phyloP scores from a whole-genome alignment of 2,888 invertebrate genomes.

The Pristionchus exspectatus region DNA sequence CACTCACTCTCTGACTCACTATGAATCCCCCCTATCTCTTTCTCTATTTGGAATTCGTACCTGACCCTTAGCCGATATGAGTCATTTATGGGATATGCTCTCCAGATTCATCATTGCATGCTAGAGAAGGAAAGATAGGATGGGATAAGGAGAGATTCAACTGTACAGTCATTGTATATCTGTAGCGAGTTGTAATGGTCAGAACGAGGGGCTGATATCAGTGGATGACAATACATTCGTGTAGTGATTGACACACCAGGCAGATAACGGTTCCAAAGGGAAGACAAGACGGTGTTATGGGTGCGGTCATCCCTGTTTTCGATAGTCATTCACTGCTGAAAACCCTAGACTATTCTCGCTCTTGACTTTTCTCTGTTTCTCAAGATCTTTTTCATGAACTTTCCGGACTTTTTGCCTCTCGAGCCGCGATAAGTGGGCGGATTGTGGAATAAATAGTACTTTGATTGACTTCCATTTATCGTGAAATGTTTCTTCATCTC shows the following conservation, averaged over 20 bases:
- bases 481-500: background rate
- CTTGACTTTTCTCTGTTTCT: background rate
- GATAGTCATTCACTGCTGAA: background rate
- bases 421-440: background rate
- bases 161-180: background rate
- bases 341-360: background rate
- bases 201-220: background rate
- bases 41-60: slow-evolving; percentile 42
- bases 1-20: background rate
- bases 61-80: background rate
- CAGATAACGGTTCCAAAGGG: slow-evolving; percentile 22
- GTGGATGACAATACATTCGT: background rate
- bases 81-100: background rate
- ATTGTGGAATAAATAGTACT: background rate
- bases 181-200: background rate
- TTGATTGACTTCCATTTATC: background rate
- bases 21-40: slow-evolving; percentile 27
- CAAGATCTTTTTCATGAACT: background rate
- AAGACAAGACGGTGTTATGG: background rate
- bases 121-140: background rate
- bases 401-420: slow-evolving; percentile 14
- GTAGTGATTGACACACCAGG: background rate
- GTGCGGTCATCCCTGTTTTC: slow-evolving; percentile 17
- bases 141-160: background rate
- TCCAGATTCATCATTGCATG: background rate